These are phyloP conservation scores for Leptodactylus fuscus DNA, from an alignment of 2,113 vertebrate species.

Conservation along the genomic window DNA sequence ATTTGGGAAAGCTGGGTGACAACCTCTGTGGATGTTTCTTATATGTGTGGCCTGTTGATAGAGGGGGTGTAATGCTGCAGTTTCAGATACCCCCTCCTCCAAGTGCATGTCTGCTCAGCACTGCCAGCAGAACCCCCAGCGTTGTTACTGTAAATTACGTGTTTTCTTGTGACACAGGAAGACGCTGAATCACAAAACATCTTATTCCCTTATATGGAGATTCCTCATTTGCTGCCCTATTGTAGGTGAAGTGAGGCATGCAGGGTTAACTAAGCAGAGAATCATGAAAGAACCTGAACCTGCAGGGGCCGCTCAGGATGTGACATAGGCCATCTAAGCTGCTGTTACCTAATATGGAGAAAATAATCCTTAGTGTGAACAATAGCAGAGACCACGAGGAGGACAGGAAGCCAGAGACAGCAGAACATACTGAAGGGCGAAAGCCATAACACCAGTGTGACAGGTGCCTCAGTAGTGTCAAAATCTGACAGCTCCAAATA, in stretches of 20 bases:
- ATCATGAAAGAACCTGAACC: constrained; percentile 10
- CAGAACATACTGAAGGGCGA: too few relatives aligned
- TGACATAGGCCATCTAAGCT: background rate
- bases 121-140: background rate
- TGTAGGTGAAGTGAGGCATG: background rate
- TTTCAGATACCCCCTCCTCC: background rate
- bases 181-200: background rate
- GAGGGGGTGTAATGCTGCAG: background rate
- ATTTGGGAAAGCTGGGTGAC: background rate
- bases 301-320: background rate
- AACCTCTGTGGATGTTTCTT: background rate
- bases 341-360: constrained; percentile 11
- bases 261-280: background rate
- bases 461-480: background rate
- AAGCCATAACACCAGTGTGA: too few relatives aligned
- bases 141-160: background rate
- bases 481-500: background rate
- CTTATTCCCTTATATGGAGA: background rate
- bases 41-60: background rate
- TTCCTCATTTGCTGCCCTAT: background rate
- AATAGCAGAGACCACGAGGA: background rate
- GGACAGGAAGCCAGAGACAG: background rate
- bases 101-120: background rate
- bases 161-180: background rate
- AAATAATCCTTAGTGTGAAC: background rate